Base-by-base conservation (phyloP, 2,797 vertebrate genomes). In the Enteromius unitaeniatus region DNA sequence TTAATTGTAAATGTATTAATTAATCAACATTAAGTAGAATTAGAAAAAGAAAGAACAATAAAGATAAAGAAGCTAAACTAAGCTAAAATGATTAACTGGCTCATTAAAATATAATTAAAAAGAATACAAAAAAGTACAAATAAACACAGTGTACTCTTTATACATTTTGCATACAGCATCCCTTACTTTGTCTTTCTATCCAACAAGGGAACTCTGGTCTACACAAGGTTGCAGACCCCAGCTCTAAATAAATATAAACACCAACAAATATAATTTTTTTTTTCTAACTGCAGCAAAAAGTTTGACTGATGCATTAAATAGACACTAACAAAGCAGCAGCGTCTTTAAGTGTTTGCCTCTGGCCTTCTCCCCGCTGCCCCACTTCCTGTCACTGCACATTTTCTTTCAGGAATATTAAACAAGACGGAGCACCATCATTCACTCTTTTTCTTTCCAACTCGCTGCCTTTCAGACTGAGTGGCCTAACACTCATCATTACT, bases 251-350 rank as follows among this genome's bases (percentile, higher is more conserved):
- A 92, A 92, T 84, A 90, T 83, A 72, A 82, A 73, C 86, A 86
- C 85, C 85, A 87, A 89, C 90, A 89, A 89, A 92, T 90, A 58
- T 5, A 8, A 40, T 13, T 70, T 28, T 15, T 40, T 42, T n/a
- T 34, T 45, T 21, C 15, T 69, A 87, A 94, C 92, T 89, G 89
- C 91, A 89, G 91, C 89, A 89, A 93, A 93, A 91, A 88, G 90
- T 83, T 89, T 88, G 91, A 87, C 90, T 86, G 81, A 87, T 89
- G 92, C 91, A 93, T 94, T 94, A 94, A 94, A 94, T 91, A 92
- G 86, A 92, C 65, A 62, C 67, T 73, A 81, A 68, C 81, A 78
- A 42, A 78, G 21, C 17, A 34, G 65, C 26, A 15, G 68, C 72
- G 21, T 82, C 70, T 86, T 67, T 86, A 83, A 87, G 60, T 81